A percentile compares a stretch with the other conserved stretches of the same genome.
phyloP scores from a whole-genome alignment of 2,797 vertebrate species.

The Percopsis omiscomaycus region DNA sequence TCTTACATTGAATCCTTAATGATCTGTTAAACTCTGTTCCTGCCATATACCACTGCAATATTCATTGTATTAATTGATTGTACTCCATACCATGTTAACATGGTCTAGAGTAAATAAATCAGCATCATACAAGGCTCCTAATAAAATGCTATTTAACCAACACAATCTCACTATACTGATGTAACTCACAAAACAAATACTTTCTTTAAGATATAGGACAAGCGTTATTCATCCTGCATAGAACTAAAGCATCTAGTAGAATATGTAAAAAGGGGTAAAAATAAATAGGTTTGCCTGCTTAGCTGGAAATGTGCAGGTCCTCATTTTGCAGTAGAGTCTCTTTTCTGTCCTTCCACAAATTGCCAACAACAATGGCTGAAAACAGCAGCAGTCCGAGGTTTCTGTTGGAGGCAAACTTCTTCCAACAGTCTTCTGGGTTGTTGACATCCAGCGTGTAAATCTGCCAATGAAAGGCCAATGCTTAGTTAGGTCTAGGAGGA shows the following conservation, averaged over 20 bases:
- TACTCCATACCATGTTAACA: not conserved
- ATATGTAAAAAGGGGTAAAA: slow-evolving; percentile 6
- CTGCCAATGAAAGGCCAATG: slow-evolving; percentile 65
- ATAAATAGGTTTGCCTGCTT: not conserved
- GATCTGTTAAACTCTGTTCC: too few relatives aligned
- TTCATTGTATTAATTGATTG: too few relatives aligned
- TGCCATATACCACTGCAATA: too few relatives aligned
- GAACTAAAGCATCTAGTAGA: not conserved
- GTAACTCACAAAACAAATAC: not conserved
- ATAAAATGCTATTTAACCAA: not conserved
- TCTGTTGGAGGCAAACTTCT: slow-evolving; percentile 91
- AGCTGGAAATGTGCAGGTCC: slow-evolving; percentile 19
- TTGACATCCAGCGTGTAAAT: slow-evolving; percentile 89
- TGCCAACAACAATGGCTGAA: slow-evolving; percentile 86
- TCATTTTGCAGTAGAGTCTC: slow-evolving; percentile 52
- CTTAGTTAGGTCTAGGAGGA: not conserved
- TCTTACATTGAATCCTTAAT: too few relatives aligned
- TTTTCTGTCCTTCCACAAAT: slow-evolving; percentile 83
- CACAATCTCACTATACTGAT: slow-evolving; percentile 8
- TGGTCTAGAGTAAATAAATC: not conserved
- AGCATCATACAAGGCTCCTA: not conserved
- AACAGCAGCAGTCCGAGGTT: slow-evolving; percentile 88
- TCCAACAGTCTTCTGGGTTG: slow-evolving; percentile 92
- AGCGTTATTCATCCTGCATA: slow-evolving; percentile 1
- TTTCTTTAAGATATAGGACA: not conserved